Conservation (phyloP, 2,113 vertebrate genomes). For the Lathamus discolor region DNA sequence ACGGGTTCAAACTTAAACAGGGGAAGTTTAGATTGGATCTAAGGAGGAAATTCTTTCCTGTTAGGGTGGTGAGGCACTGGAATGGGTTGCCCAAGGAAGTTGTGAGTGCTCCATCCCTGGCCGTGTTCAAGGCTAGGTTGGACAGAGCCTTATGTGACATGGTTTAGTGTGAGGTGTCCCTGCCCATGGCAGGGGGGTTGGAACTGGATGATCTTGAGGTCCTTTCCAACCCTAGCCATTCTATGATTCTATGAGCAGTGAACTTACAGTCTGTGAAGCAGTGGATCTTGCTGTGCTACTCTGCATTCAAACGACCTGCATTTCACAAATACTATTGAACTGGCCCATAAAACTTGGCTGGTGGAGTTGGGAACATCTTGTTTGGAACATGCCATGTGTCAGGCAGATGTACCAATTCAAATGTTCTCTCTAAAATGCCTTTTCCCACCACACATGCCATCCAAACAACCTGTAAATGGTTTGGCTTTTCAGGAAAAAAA, state of each 20-base stretch:
- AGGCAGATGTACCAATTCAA: background rate
- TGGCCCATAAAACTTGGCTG: background rate
- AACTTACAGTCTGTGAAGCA: background rate
- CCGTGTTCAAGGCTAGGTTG: too few species aligned
- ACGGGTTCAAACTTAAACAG: too few species aligned
- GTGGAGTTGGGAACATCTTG: slow-evolving; percentile 3
- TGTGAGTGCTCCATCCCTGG: too few species aligned
- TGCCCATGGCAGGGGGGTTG: too few species aligned
- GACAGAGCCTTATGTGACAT: too few species aligned
- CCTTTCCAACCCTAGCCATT: too few species aligned
- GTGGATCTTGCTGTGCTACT: background rate
- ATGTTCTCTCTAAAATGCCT: background rate
- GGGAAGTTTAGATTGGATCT: too few species aligned
- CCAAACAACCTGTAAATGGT: background rate
- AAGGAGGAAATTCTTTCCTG: too few species aligned
- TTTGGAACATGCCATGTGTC: background rate
- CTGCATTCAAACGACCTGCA: background rate
- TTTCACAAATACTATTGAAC: background rate
- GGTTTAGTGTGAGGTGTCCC: too few species aligned
- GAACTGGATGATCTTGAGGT: too few species aligned
- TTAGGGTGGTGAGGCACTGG: too few species aligned
- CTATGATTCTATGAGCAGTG: background rate
- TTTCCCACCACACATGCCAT: background rate
- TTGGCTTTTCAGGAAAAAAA: slow-evolving; percentile 41
- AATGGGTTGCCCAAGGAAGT: too few species aligned